Evolutionary conservation across 2,113 vertebrate genomes (phyloP), one percentile per base, ranked within the genome.

Genomic region (Glaucidium brasilianum): DNA sequence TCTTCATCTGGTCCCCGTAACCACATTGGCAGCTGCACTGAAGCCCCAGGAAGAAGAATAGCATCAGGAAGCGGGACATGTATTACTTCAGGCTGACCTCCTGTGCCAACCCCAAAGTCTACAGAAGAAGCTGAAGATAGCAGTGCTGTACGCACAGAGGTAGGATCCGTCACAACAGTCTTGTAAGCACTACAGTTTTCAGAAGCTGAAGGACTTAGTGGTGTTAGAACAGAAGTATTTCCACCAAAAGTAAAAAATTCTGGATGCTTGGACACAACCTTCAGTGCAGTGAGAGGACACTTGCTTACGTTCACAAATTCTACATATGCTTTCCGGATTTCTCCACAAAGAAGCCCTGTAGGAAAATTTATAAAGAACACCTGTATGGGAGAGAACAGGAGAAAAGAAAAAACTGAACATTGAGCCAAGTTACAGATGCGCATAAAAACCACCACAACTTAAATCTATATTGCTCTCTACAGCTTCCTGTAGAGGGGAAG

Each of bases 291-390:
- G 87, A 99, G 98, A 50, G 99, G 98, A 88, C 99, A 99, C 27
- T 97, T 96, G 94, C 99, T 99, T 85, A 99, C 99, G 2, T 99
- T 99, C 89, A 99, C 98, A 97, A 99, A 99, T 96, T 99, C 99
- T 43, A 99, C 99, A 59, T 99, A 99, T 0, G 99, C 99, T 98
- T 99, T 99, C 67, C 99, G 98, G 95, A 99, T 99, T 98, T 99
- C 99, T 56, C 99, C 99, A 88, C 99, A 99, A 32, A 99, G 99
- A 88, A 99, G 98, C 39, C 99, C 99, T 19, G 99, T 99, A 85
- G 99, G 99, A 92, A 99, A 99, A 98, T 99, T 99, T 97, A 99
- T 98, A 91, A 99, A 99, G 97, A 99, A 99, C 27, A 99, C 99
- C 99, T 99, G 97, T 62, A 98, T 94, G 85, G 97, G 77, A 92